Conservation (phyloP, 2,888 invertebrate genomes). For the Girardia tigrina region DNA sequence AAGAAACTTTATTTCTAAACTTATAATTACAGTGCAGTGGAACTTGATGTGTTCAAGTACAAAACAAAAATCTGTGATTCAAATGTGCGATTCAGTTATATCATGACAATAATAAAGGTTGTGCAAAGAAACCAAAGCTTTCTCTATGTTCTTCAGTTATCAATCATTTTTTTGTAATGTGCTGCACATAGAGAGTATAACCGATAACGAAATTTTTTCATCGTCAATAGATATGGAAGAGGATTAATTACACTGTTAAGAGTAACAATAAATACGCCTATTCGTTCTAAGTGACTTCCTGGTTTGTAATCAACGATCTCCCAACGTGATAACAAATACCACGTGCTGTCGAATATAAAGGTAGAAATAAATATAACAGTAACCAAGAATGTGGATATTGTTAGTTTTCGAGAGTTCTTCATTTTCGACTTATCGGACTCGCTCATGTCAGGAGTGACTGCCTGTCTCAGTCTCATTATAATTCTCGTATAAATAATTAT, state of each 20-base stretch:
- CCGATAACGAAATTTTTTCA: background rate
- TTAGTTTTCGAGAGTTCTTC: background rate
- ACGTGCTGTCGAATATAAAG: background rate
- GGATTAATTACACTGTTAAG: background rate
- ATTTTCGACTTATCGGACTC: background rate
- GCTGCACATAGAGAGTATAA: background rate
- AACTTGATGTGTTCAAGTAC: too few relatives aligned
- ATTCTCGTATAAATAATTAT: background rate
- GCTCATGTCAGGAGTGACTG: background rate
- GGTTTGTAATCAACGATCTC: background rate
- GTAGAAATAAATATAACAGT: background rate
- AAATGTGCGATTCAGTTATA: too few relatives aligned
- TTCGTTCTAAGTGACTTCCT: background rate
- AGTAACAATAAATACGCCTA: background rate
- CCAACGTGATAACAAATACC: background rate
- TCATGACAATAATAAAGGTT: too few relatives aligned
- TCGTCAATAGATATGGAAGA: background rate
- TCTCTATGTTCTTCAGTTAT: too few relatives aligned
- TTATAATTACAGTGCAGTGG: too few relatives aligned
- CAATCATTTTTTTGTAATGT: background rate
- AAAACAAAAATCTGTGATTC: too few relatives aligned
- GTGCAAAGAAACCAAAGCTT: too few relatives aligned
- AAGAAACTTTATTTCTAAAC: too few relatives aligned
- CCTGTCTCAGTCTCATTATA: background rate
- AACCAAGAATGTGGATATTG: background rate